Conservation (phyloP, 2,797 vertebrate genomes). For the Coregonus ussuriensis region DNA sequence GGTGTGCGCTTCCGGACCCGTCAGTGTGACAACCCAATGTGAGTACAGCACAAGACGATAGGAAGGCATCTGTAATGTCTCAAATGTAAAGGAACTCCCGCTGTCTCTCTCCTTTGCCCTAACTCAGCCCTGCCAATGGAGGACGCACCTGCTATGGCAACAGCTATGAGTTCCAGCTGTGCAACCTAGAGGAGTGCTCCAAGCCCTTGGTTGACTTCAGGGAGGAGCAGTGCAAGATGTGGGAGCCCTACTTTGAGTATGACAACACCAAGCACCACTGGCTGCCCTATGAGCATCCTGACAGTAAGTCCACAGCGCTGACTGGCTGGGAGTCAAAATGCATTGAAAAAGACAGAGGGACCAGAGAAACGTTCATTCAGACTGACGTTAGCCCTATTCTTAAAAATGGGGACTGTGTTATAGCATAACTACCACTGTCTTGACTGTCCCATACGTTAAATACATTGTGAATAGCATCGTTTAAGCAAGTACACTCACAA, state of each 20-base stretch:
- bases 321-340: background rate
- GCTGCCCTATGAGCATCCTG: constrained; percentile 89
- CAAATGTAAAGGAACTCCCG: background rate
- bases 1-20: constrained; percentile 88
- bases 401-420: too few species aligned
- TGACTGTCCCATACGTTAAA: background rate
- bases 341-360: background rate
- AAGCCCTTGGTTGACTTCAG: constrained; percentile 86
- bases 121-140: constrained; percentile 87
- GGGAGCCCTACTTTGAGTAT: constrained; percentile 89
- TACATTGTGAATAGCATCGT: too few species aligned
- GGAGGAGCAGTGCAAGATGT: constrained; percentile 90
- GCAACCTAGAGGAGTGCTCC: constrained; percentile 85
- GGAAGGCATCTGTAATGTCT: background rate
- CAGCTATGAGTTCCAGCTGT: constrained; percentile 91
- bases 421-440: too few species aligned
- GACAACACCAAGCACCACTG: constrained; percentile 89
- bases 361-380: background rate
- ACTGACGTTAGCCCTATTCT: background rate
- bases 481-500: too few species aligned
- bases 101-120: constrained; percentile 20
- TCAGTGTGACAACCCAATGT: constrained; percentile 91
- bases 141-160: constrained; percentile 91
- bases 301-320: constrained; percentile 76
- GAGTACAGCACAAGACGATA: constrained; percentile 62